Percentiles rank a stretch among this genome's conserved stretches.
Conservation (phyloP, 2,113 vertebrate species). For the Shinisaurus crocodilurus region DNA sequence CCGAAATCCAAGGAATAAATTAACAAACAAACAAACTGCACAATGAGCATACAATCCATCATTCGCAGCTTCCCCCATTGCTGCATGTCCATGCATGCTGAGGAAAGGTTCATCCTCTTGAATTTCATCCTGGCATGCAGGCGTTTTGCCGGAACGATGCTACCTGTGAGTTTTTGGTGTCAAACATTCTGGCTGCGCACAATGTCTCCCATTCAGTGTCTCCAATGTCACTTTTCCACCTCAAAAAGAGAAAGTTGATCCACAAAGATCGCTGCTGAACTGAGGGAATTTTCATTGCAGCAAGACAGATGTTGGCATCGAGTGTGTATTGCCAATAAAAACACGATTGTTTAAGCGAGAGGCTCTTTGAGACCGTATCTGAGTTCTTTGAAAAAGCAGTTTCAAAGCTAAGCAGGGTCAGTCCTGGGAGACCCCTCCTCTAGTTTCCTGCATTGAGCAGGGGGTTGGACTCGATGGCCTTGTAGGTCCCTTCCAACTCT, state of each 20-base stretch:
- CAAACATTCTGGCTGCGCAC: neutral
- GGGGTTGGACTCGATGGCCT: no score
- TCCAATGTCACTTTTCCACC: neutral
- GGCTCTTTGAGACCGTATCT: conserved; percentile 50
- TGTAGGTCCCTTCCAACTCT: no score
- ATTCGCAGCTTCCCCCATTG: neutral
- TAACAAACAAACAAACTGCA: neutral
- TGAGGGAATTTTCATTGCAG: conserved; percentile 15
- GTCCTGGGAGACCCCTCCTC: no score
- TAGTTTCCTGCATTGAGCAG: no score
- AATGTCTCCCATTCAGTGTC: no score
- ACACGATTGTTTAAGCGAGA: conserved; percentile 56
- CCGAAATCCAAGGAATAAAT: no score
- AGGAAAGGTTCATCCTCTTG: neutral
- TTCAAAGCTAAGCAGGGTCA: no score
- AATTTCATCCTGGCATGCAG: neutral
- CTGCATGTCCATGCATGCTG: neutral
- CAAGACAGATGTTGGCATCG: neutral
- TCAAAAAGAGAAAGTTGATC: neutral
- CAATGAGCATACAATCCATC: neutral
- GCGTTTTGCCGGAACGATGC: neutral
- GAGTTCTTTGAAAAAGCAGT: conserved; percentile 41
- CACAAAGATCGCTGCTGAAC: neutral
- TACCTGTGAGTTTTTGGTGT: neutral
- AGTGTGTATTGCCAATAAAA: neutral